Evolutionary conservation across 2,113 vertebrate genomes (phyloP).

Genomic region (Oncorhynchus kisutch): DNA sequence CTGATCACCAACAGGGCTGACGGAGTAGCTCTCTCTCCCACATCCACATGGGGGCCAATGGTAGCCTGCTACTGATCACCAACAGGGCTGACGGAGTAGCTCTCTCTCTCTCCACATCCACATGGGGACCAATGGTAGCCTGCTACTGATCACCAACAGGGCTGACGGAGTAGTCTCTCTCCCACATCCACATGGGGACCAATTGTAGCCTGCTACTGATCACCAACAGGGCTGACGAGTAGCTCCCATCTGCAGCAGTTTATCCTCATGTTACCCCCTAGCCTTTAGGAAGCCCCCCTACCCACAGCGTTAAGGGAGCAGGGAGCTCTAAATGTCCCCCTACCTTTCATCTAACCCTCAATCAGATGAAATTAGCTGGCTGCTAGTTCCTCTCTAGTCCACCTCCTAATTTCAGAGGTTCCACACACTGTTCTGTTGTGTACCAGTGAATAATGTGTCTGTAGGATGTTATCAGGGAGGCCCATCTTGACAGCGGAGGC

Average conservation of each 20-base stretch:
- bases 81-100: slow-evolving; percentile 9
- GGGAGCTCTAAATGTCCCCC: not conserved
- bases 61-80: slow-evolving; percentile 32
- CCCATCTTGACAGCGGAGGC: slow-evolving; percentile 51
- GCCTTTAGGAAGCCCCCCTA: too few species aligned
- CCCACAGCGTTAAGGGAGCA: too few species aligned
- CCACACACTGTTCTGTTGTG: not conserved
- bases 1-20: too few species aligned
- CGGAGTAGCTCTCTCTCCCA: too few species aligned
- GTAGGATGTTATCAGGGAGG: slow-evolving; percentile 19
- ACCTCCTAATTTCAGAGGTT: slow-evolving; percentile 35
- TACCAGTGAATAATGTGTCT: slow-evolving; percentile 29
- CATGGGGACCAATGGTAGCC: too few species aligned
- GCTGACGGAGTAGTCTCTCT: not conserved
- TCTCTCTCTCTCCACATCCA: not conserved
- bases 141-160: slow-evolving; percentile 36
- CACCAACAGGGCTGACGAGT: not conserved
- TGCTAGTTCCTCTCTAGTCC: slow-evolving; percentile 39
- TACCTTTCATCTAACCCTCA: slow-evolving; percentile 48
- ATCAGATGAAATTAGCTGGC: slow-evolving; percentile 44
- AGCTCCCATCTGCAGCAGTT: slow-evolving; percentile 38
- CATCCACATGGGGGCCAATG: slow-evolving; percentile 6
- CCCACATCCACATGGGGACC: not conserved
- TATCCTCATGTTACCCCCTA: slow-evolving; percentile 13
- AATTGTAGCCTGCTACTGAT: too few species aligned